Conservation (phyloP, 92 coral and sea anemone genomes). For the Siderastrea radians region DNA sequence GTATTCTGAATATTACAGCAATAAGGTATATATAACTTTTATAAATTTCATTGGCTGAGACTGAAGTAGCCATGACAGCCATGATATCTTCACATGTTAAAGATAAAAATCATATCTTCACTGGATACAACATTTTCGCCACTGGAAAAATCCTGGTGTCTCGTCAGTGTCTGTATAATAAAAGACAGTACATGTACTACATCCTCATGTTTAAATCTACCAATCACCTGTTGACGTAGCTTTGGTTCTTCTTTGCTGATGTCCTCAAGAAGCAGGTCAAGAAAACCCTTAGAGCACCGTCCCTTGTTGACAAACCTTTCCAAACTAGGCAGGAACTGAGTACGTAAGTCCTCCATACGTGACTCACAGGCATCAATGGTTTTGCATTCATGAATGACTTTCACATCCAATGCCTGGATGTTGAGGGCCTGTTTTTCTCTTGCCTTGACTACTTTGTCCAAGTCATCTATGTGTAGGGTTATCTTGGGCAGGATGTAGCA, state of each 20-base stretch:
- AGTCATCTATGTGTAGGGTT: constrained; percentile 73
- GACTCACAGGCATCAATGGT: constrained; percentile 72
- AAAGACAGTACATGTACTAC: too few relatives aligned
- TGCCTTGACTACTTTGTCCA: constrained; percentile 79
- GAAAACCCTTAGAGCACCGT: constrained; percentile 76
- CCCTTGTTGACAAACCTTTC: constrained; percentile 64
- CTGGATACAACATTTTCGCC: too few relatives aligned
- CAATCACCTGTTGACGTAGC: constrained; percentile 63
- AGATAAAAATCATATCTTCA: too few relatives aligned
- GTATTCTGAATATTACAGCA: too few relatives aligned
- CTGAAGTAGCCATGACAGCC: too few relatives aligned
- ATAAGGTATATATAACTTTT: too few relatives aligned
- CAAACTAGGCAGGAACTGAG: constrained; percentile 78
- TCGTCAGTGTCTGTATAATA: too few relatives aligned
- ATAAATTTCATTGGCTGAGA: too few relatives aligned
- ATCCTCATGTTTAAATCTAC: neutral
- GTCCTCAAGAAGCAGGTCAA: constrained; percentile 76
- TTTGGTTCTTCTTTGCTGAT: constrained; percentile 72
- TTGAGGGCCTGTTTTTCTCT: constrained; percentile 65
- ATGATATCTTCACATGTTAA: too few relatives aligned
- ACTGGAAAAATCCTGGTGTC: too few relatives aligned
- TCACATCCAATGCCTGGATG: constrained; percentile 76
- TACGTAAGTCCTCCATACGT: constrained; percentile 69
- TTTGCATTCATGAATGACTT: constrained; percentile 70
- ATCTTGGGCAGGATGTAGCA: constrained; percentile 97